Evolutionary conservation across 1,140 invertebrate genomes (phyloP).

Genomic region (Ectropis grisescens): DNA sequence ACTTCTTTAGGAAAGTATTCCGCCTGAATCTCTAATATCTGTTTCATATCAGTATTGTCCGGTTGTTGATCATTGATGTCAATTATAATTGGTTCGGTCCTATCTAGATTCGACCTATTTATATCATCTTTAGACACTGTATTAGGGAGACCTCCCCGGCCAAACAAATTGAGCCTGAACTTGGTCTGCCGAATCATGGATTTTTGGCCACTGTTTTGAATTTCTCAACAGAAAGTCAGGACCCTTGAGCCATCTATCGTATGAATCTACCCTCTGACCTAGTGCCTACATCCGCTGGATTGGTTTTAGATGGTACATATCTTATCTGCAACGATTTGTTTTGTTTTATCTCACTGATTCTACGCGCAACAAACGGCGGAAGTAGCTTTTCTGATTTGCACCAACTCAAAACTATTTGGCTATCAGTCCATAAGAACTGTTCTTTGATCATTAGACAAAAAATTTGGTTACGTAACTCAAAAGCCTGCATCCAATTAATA

Average conservation of each 20-base stretch:
- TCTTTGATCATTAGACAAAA: slow-evolving; percentile 3
- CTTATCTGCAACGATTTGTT: slow-evolving; percentile 1
- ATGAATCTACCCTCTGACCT: slow-evolving; percentile 1
- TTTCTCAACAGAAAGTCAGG: slow-evolving; percentile 6
- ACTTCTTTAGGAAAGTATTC: slow-evolving; percentile 7
- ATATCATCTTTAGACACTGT: not conserved
- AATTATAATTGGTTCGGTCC: not conserved
- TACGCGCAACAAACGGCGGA: slow-evolving; percentile 12
- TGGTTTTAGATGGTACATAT: slow-evolving; percentile 6
- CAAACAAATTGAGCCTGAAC: not conserved
- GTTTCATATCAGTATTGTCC: too few species aligned
- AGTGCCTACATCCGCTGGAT: slow-evolving; percentile 12
- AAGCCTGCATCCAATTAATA: slow-evolving; percentile 11
- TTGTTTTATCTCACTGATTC: slow-evolving; percentile 10
- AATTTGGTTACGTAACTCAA: slow-evolving; percentile 10
- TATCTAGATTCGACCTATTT: too few species aligned
- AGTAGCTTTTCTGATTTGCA: slow-evolving; percentile 13
- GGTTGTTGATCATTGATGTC: not conserved
- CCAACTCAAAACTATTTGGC: slow-evolving; percentile 14
- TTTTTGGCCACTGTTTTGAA: not conserved
- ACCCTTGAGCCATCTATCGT: slow-evolving; percentile 5
- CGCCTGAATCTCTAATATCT: slow-evolving; percentile 4
- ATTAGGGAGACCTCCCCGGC: slow-evolving; percentile 5
- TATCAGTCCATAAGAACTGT: slow-evolving; percentile 17
- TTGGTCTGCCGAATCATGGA: not conserved